phyloP scores from a whole-genome alignment of 2,888 invertebrate genomes.

The Dynastes tityus region DNA sequence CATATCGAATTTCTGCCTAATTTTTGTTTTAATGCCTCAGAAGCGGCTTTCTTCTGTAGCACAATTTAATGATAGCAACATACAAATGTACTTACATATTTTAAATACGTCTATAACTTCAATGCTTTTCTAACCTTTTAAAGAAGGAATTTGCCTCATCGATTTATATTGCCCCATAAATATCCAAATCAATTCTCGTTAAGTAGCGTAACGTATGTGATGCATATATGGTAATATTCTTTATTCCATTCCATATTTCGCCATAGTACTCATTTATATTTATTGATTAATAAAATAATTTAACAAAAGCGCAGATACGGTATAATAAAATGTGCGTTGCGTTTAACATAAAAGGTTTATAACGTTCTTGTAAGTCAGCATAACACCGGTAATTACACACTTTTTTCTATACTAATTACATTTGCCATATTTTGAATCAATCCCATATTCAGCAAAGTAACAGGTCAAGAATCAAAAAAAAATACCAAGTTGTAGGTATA shows the following conservation, averaged over 20 bases:
- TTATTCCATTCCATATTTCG: slow-evolving; percentile 1
- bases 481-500: neutral
- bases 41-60: too few species aligned
- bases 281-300: slow-evolving; percentile 23
- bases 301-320: slow-evolving; percentile 15
- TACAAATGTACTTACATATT: too few species aligned
- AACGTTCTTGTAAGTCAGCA: slow-evolving; percentile 13
- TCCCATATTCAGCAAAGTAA: slow-evolving; percentile 8
- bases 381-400: slow-evolving; percentile 29
- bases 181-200: neutral
- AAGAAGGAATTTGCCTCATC: slow-evolving; percentile 1
- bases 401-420: slow-evolving; percentile 35
- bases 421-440: slow-evolving; percentile 14
- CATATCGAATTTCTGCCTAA: too few species aligned
- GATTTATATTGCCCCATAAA: neutral
- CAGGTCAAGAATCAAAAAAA: slow-evolving; percentile 18
- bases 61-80: too few species aligned
- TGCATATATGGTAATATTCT: slow-evolving; percentile 8
- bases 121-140: too few species aligned
- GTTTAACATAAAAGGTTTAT: slow-evolving; percentile 25
- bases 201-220: neutral
- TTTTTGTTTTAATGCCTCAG: too few species aligned
- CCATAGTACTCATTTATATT: slow-evolving; percentile 4
- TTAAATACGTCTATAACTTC: too few species aligned
- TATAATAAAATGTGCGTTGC: slow-evolving; percentile 8